Base-by-base conservation (phyloP, 1,140 invertebrate species). In the Heterodera carotae region DNA sequence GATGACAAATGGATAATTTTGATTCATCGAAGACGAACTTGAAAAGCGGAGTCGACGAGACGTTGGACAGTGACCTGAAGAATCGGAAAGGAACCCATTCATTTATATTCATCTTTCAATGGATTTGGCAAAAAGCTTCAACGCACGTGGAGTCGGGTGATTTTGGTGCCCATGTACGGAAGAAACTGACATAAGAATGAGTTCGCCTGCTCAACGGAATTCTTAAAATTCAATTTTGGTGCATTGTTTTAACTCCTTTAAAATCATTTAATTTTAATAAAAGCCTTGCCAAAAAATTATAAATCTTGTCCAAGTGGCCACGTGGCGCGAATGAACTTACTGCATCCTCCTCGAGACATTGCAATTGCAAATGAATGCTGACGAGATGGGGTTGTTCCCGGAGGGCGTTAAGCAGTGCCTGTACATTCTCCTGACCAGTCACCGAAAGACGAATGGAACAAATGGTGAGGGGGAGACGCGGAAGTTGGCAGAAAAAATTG, bases 321-420 rank as follows among this genome's bases (percentile, higher is more conserved):
- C n/a, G n/a, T n/a, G n/a, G n/a, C n/a, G n/a, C n/a, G n/a, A 81
- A 81, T 12, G 43, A 12, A 60, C 68, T 71, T 34, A 85, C 82
- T 53, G 77, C 75, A 71, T 84, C 84, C 34, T 85, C 77, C 67
- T 84, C 83, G 29, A 81, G 62, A 69, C 84, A 86, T 31, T 76
- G 68, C 8, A 86, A 64, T 59, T 86, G 85, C 48, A 86, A 78
- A 68, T 85, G 85, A 75, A 86, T 86, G 64, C 76, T 82, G 31
- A 31, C 64, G 10, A 86, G 64, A 36, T 76, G 60, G 2, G 76
- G 84, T 39, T 86, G 82, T 31, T 77, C 69, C 22, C 56, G 36
- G 15, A 86, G 74, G 31, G 79, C 53, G 15, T 64, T 36, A 6
- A 87, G 69, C n/a, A 86, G 59, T 53, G 85, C 79, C 2, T 80